Conservation (phyloP, 2,797 vertebrate genomes). For the Fratercula arctica region DNA sequence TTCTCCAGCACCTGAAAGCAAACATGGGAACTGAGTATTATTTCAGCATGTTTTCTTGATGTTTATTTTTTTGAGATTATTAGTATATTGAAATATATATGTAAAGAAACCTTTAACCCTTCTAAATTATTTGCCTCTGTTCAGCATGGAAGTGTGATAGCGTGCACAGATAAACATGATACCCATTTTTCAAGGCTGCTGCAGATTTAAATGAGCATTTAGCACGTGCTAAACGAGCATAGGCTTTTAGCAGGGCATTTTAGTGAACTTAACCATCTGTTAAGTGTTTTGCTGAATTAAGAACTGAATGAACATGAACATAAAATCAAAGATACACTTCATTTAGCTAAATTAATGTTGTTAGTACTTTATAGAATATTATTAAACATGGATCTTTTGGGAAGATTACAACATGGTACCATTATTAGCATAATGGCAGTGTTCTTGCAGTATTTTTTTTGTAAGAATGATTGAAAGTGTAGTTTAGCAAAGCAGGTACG, state of each 20-base stretch:
- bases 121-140: background rate
- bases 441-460: background rate
- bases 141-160: background rate
- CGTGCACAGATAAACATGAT: background rate
- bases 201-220: background rate
- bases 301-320: background rate
- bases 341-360: slow-evolving; percentile 16
- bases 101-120: background rate
- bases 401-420: background rate
- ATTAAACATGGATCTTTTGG: background rate
- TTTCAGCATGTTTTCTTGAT: background rate
- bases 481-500: background rate
- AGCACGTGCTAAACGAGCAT: background rate
- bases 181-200: background rate
- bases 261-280: background rate
- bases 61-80: accelerated
- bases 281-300: background rate
- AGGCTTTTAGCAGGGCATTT: background rate
- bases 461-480: background rate
- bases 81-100: background rate
- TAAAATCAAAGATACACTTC: background rate
- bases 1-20: background rate
- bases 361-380: background rate
- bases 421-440: background rate
- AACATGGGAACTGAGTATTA: background rate